A percentile compares a stretch with the other conserved stretches of the same genome.
These are phyloP conservation scores for Scrobipalpa costella DNA, from an alignment of 2,888 invertebrate species.

Conservation along the genomic window DNA sequence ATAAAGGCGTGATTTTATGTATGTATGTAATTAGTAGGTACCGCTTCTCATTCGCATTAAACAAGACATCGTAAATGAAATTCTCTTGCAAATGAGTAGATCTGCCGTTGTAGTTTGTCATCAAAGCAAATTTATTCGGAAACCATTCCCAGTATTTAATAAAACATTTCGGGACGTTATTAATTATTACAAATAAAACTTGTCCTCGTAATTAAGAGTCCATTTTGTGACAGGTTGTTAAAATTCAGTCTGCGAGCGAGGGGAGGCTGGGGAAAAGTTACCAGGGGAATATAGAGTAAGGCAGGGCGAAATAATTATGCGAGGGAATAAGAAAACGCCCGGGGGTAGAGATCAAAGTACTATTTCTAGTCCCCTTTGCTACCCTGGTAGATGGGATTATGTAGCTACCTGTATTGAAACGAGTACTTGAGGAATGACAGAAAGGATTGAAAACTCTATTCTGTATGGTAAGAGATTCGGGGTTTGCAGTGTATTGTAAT, in stretches of 20 bases:
- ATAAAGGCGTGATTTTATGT: no score
- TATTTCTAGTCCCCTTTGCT: slow-evolving; percentile 44
- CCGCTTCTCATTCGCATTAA: no score
- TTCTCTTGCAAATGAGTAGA: background rate
- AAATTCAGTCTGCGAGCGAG: slow-evolving; percentile 70
- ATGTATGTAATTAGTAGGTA: no score
- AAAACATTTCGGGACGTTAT: slow-evolving; percentile 49
- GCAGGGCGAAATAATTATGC: slow-evolving; percentile 78
- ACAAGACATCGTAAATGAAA: no score
- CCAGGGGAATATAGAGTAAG: slow-evolving; percentile 35
- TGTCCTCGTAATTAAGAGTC: slow-evolving; percentile 73
- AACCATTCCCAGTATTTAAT: slow-evolving; percentile 17
- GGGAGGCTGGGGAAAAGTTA: slow-evolving; percentile 42
- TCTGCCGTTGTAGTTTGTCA: background rate
- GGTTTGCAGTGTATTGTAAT: no score
- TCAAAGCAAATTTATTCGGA: slow-evolving; percentile 13
- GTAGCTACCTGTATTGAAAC: slow-evolving; percentile 11
- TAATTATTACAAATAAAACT: slow-evolving; percentile 75
- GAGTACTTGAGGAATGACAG: no score
- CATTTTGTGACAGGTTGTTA: slow-evolving; percentile 76
- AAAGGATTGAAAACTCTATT: background rate
- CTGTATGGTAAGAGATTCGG: no score
- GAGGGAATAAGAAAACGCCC: slow-evolving; percentile 72
- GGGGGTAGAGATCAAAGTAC: slow-evolving; percentile 70
- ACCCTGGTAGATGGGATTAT: background rate